phyloP scores from a whole-genome alignment of 2,113 vertebrate species.

The Pteronura brasiliensis region DNA sequence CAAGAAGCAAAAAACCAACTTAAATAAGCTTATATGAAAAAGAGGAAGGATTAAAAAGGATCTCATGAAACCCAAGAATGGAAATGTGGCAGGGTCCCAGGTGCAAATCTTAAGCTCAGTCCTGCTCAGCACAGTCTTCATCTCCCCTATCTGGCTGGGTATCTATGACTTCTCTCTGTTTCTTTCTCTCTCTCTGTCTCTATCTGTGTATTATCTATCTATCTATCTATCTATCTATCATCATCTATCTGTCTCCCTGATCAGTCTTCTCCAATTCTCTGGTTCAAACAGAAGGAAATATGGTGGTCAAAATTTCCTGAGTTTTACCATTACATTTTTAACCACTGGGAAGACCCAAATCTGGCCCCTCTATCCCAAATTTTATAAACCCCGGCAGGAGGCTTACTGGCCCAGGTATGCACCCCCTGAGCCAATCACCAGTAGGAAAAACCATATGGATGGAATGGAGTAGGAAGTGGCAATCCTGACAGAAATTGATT shows the following conservation, averaged over 20 bases:
- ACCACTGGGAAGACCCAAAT: neutral
- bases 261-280: neutral
- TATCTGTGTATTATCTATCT: neutral
- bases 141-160: neutral
- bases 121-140: neutral
- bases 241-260: neutral
- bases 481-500: neutral
- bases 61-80: neutral
- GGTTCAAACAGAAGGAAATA: slow-evolving; percentile 2
- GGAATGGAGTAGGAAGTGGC: neutral
- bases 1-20: slow-evolving; percentile 19
- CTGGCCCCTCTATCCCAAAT: neutral
- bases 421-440: neutral
- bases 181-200: neutral
- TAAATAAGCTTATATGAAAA: neutral
- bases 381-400: neutral
- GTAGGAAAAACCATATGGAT: neutral
- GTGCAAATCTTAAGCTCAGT: neutral
- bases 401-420: neutral
- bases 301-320: neutral
- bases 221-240: neutral
- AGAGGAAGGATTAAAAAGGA: neutral
- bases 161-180: neutral
- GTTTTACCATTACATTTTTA: neutral
- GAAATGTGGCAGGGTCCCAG: neutral